A percentile compares a stretch with the other conserved stretches of the same genome.
phyloP scores from a whole-genome alignment of 2,113 vertebrate species.

The Mastomys coucha region DNA sequence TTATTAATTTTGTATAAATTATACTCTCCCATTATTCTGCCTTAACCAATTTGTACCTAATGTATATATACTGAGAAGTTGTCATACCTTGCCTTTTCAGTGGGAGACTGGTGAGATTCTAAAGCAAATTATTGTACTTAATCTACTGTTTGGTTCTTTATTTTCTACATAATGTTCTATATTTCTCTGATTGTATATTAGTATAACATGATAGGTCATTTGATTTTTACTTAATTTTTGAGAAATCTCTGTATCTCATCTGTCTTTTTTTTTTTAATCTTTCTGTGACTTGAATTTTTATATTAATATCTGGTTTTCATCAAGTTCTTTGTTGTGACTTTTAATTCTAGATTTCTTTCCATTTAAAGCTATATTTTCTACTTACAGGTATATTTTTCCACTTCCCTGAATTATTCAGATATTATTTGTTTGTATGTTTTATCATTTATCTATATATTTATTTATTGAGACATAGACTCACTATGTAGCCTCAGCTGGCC shows the following conservation, averaged over 20 bases:
- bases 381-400: background rate
- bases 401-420: background rate
- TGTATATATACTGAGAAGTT: no score
- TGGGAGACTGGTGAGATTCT: background rate
- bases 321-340: background rate
- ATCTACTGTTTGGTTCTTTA: background rate
- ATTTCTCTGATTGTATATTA: background rate
- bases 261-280: background rate
- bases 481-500: background rate
- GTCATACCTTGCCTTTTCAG: background rate
- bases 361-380: background rate
- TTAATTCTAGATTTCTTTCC: background rate
- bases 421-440: background rate
- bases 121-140: background rate
- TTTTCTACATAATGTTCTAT: background rate
- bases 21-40: background rate
- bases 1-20: background rate
- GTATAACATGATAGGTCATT: background rate
- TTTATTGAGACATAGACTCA: background rate
- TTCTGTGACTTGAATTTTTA: background rate
- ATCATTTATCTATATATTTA: background rate
- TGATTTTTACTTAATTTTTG: background rate
- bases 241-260: background rate
- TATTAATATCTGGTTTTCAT: background rate
- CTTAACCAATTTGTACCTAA: background rate